These are phyloP conservation scores for Remorina albescens DNA, from an alignment of 2,797 vertebrate species.

Conservation along the genomic window DNA sequence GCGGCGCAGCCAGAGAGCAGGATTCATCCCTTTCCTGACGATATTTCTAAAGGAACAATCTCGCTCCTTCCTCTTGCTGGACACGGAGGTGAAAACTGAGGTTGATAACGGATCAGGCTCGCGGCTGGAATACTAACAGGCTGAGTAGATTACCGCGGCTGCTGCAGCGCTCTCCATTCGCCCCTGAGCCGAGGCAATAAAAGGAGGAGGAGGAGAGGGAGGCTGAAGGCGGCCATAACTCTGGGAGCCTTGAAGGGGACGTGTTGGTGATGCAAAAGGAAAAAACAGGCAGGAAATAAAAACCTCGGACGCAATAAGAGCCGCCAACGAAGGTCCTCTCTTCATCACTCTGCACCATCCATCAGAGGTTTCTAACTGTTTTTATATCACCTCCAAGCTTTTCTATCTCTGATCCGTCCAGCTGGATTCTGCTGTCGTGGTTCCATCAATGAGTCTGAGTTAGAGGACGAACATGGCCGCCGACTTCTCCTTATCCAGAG, in stretches of 20 bases:
- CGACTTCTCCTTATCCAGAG: no score
- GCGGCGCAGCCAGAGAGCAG: slow-evolving; percentile 31
- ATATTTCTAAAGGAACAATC: slow-evolving; percentile 63
- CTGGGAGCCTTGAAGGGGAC: slow-evolving; percentile 59
- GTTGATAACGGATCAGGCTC: slow-evolving; percentile 67
- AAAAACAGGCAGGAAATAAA: slow-evolving; percentile 51
- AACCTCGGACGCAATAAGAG: no score
- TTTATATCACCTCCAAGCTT: slow-evolving; percentile 12
- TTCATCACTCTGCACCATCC: slow-evolving; percentile 16
- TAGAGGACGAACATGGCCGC: no score
- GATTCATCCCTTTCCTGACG: slow-evolving; percentile 40
- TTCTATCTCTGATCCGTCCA: not conserved
- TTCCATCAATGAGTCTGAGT: not conserved
- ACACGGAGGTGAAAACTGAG: slow-evolving; percentile 67
- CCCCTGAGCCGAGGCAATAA: slow-evolving; percentile 70
- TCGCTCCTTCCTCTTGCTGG: slow-evolving; percentile 52
- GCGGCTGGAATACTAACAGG: slow-evolving; percentile 72
- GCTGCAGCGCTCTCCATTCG: slow-evolving; percentile 47
- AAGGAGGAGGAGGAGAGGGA: slow-evolving; percentile 46
- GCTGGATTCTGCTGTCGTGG: not conserved
- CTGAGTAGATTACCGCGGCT: slow-evolving; percentile 61
- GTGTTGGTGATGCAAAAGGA: slow-evolving; percentile 37
- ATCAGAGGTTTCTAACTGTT: slow-evolving; percentile 37
- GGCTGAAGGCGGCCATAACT: slow-evolving; percentile 67
- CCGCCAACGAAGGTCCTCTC: no score